A percentile compares a stretch with the other conserved stretches of the same genome.
phyloP scores from a whole-genome alignment of 92 coral and sea anemone genomes.

The Epizoanthus fatuus region DNA sequence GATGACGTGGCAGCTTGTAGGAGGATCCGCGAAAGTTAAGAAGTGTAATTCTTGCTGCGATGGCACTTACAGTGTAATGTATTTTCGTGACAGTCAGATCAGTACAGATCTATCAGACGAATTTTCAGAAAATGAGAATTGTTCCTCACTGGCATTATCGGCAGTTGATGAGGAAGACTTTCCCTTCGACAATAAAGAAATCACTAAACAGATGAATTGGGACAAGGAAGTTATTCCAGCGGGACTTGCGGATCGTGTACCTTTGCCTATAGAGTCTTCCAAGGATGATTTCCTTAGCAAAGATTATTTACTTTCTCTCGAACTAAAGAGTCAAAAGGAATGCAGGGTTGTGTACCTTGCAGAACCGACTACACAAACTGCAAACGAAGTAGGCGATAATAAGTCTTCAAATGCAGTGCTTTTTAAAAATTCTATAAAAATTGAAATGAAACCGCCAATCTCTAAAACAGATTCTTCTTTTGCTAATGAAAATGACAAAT shows the following conservation, averaged over 20 bases:
- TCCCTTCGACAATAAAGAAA: no score
- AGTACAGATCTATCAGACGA: not conserved
- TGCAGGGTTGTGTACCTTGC: no score
- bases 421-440: not conserved
- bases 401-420: not conserved
- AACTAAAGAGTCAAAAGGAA: no score
- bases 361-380: not conserved
- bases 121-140: not conserved
- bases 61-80: constrained; percentile 15
- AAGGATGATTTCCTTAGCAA: no score
- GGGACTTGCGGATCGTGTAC: no score
- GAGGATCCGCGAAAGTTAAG: constrained; percentile 6
- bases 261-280: no score
- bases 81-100: constrained; percentile 9
- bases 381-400: not conserved
- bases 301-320: no score
- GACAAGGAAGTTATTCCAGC: no score
- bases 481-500: not conserved
- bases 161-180: no score
- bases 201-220: no score
- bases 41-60: constrained; percentile 8
- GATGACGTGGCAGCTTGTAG: not conserved
- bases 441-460: not conserved
- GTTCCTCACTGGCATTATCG: not conserved
- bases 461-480: not conserved